These are phyloP conservation scores for Ctenosaura bakeri DNA, from an alignment of 2,797 vertebrate genomes.

Conservation along the genomic window DNA sequence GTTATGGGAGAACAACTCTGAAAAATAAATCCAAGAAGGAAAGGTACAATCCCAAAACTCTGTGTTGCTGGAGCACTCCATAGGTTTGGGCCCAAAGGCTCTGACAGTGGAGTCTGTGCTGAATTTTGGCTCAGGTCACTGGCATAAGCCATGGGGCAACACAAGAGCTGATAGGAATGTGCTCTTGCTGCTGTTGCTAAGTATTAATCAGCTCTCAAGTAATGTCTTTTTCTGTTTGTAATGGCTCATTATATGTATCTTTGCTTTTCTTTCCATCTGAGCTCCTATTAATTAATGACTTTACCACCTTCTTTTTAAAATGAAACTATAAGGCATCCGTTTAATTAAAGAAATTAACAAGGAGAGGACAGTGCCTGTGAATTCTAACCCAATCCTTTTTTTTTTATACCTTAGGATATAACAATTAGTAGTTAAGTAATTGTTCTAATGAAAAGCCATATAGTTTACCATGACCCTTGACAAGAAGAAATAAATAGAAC, in stretches of 20 bases:
- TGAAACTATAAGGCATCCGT: background rate
- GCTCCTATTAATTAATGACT: conserved; percentile 38
- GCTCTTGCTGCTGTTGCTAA: background rate
- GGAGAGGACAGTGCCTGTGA: conserved; percentile 28
- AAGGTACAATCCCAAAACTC: too few species aligned
- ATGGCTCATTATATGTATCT: conserved; percentile 48
- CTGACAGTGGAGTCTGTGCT: background rate
- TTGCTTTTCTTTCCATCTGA: conserved; percentile 30
- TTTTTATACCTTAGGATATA: conserved; percentile 9
- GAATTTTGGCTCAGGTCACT: background rate
- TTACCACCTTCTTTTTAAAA: conserved; percentile 28
- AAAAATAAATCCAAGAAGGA: background rate
- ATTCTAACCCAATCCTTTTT: background rate
- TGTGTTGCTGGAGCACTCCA: background rate
- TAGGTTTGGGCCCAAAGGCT: background rate
- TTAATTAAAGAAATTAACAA: conserved; percentile 25
- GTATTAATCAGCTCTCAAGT: background rate
- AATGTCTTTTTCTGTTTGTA: background rate
- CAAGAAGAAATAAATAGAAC: conserved; percentile 28
- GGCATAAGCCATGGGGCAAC: background rate
- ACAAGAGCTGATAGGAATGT: background rate
- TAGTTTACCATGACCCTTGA: conserved; percentile 14
- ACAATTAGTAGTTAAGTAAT: conserved; percentile 23
- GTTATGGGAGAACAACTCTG: background rate
- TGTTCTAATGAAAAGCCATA: conserved; percentile 22